Evolutionary conservation across 2,888 invertebrate genomes (phyloP), one percentile per base, ranked within the genome.

Genomic region (Baccha elongata): DNA sequence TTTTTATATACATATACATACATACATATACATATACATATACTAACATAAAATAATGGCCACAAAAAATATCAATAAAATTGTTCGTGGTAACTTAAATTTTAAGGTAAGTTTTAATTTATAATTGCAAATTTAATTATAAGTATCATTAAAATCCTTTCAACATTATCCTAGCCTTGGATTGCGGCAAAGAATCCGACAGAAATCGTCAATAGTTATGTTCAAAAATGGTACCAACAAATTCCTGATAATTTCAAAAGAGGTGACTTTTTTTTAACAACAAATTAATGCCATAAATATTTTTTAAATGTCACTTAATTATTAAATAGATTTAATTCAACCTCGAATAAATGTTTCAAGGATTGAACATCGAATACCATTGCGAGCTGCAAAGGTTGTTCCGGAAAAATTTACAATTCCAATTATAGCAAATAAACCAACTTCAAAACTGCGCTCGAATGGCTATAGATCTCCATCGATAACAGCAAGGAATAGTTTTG

Each of bases 171-270:
- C 26, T 23, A 87, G 87, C 87, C 87, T 11, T 87, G 86, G 86
- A 85, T 87, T 69, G 85, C 86, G 23, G 73, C 86, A 11, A 87
- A 86, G 74, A 86, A 84, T 32, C 86, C 87, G 40, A 79, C 58
- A 13, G 85, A 86, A 69, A 86, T 87, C 53, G 86, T 87, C 0
- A 86, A 85, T 64, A 85, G 85, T 10, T 87, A 84, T 37, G 86
- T 87, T n/a, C 85, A 86, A 26, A 81, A 85, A 44, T 73, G 87
- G 19, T 87, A 87, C 32, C 85, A 86, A 46, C 85, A 86, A 74
- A 72, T 85, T 60, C 86, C 86, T 1, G 48, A 84, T 5, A 84
- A 79, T 17, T 86, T 86, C 23, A 84, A 80, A 44, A 85, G 79
- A 53, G 86, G 87, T 86, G n/a, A n/a, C n/a, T n/a, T n/a, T n/a